phyloP scores from a whole-genome alignment of 2,797 vertebrate genomes.

The Sebastolobus altivelis region DNA sequence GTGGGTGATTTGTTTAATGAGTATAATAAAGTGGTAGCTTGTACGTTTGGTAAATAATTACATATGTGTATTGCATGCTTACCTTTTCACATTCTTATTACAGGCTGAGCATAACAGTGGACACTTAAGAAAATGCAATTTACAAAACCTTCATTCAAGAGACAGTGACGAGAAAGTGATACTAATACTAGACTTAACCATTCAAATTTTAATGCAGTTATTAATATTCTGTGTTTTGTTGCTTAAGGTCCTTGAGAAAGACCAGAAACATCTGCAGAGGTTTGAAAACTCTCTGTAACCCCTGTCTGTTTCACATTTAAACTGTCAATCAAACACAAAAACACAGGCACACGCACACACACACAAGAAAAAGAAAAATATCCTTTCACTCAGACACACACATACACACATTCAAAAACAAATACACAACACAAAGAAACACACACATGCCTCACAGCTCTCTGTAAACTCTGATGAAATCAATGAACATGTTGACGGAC shows the following conservation, averaged over 20 bases:
- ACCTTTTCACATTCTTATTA: neutral
- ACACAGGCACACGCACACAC: neutral
- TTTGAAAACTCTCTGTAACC: neutral
- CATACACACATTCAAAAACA: neutral
- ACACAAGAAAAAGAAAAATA: neutral
- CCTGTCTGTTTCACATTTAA: neutral
- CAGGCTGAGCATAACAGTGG: neutral
- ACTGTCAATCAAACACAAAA: conserved; percentile 23
- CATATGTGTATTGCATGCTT: neutral
- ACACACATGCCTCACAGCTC: conserved; percentile 14
- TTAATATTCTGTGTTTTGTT: conserved; percentile 6
- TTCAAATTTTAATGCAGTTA: neutral
- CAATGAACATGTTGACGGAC: conserved; percentile 45
- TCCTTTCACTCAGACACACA: neutral
- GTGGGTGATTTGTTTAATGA: conserved; percentile 11
- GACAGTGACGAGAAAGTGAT: neutral
- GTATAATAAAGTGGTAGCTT: conserved; percentile 4
- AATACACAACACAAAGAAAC: conserved; percentile 14
- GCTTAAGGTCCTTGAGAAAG: neutral
- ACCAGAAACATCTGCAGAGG: conserved; percentile 4
- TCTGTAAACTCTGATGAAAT: conserved; percentile 29
- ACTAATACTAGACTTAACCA: neutral
- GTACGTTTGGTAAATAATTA: conserved; percentile 13
- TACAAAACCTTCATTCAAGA: neutral
- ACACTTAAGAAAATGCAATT: neutral